These are phyloP conservation scores for Marmota monax DNA, from an alignment of 2,113 vertebrate species.

Conservation along the genomic window DNA sequence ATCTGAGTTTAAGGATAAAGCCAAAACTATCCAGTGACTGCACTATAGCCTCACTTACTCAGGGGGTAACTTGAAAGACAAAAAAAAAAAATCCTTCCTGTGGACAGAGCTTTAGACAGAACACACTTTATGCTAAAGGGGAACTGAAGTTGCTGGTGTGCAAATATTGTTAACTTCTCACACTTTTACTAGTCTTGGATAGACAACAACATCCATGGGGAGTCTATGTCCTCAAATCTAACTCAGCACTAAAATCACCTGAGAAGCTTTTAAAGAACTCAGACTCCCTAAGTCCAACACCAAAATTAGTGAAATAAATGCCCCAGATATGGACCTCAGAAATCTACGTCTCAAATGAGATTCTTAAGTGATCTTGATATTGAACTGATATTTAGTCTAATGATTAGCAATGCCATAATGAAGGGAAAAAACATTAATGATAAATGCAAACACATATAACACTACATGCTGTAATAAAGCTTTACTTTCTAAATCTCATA, in stretches of 20 bases:
- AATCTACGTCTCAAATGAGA: background rate
- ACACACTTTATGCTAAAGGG: too few relatives aligned
- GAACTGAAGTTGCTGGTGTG: background rate
- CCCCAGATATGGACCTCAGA: background rate
- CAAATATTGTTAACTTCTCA: background rate
- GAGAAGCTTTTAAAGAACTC: background rate
- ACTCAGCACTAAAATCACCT: background rate
- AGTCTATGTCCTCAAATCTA: background rate
- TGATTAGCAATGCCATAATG: background rate
- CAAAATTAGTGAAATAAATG: background rate
- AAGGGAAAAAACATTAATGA: background rate
- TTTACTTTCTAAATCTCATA: background rate
- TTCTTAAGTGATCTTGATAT: background rate
- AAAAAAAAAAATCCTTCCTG: fast-evolving
- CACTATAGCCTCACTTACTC: background rate
- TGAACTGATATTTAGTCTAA: background rate
- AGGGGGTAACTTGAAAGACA: background rate
- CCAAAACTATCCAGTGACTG: background rate
- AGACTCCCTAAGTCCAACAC: background rate
- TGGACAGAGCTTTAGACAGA: background rate
- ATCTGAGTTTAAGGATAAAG: background rate
- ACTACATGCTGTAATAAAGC: background rate
- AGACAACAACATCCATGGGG: background rate
- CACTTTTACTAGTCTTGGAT: background rate
- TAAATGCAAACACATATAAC: background rate